Evolutionary conservation across 2,888 invertebrate species (phyloP).

Genomic region (Aquatica leii): DNA sequence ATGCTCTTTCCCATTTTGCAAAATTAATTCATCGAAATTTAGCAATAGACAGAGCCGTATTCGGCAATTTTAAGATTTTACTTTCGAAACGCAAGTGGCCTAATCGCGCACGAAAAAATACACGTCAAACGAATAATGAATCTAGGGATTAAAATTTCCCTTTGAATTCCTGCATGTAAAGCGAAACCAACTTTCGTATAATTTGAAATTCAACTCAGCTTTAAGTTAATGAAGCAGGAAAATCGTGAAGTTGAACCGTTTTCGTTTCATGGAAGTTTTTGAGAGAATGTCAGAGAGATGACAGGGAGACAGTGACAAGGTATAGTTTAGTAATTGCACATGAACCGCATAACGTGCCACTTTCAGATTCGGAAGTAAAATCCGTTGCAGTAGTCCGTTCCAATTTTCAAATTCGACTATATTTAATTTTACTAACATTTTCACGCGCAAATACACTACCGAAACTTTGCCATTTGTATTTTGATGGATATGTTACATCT

Average conservation of each 20-base stretch:
- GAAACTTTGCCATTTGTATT: slow-evolving; percentile 11
- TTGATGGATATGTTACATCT: not conserved
- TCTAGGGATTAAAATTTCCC: slow-evolving; percentile 37
- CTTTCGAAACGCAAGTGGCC: not conserved
- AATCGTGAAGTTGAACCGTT: slow-evolving; percentile 46
- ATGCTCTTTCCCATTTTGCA: slow-evolving; percentile 22
- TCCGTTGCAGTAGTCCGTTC: slow-evolving; percentile 25
- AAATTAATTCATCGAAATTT: slow-evolving; percentile 30
- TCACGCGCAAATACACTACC: not conserved
- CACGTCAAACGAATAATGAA: slow-evolving; percentile 33
- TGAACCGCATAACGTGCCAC: slow-evolving; percentile 41
- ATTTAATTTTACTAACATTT: too few relatives aligned
- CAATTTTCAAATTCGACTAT: slow-evolving; percentile 12
- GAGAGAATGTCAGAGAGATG: slow-evolving; percentile 46
- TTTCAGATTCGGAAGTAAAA: slow-evolving; percentile 22
- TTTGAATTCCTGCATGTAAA: slow-evolving; percentile 39
- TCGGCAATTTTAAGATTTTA: slow-evolving; percentile 14
- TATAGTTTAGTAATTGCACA: slow-evolving; percentile 49
- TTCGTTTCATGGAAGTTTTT: slow-evolving; percentile 47
- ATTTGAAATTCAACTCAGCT: slow-evolving; percentile 46
- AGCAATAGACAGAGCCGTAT: slow-evolving; percentile 17
- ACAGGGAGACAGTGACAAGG: slow-evolving; percentile 47
- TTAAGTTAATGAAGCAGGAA: slow-evolving; percentile 48
- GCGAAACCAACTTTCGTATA: slow-evolving; percentile 37
- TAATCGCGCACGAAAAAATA: slow-evolving; percentile 14